phyloP scores from a whole-genome alignment of 2,888 invertebrate species.

The Hirtodrosophila confusa region DNA sequence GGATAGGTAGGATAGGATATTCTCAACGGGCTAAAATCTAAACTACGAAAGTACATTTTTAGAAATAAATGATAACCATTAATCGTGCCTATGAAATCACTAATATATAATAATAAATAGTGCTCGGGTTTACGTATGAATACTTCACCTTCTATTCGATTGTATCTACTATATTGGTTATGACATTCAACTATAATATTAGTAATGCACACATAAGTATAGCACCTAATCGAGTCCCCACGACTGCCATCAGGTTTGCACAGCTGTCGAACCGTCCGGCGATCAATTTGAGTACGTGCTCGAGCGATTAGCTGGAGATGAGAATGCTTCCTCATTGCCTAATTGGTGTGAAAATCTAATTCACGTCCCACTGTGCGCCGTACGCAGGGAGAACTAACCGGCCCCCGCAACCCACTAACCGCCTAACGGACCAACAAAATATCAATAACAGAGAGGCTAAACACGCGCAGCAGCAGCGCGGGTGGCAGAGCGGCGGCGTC shows the following conservation, averaged over 20 bases:
- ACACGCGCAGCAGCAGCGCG: conserved; percentile 19
- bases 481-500: conserved; percentile 19
- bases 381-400: conserved; percentile 22
- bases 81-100: too few relatives aligned
- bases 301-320: conserved; percentile 52
- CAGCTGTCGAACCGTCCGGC: conserved; percentile 45
- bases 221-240: conserved; percentile 56
- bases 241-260: conserved; percentile 45
- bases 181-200: conserved; percentile 24
- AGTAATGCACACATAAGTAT: conserved; percentile 14
- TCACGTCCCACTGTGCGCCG: conserved; percentile 61
- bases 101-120: too few relatives aligned
- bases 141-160: conserved; percentile 20
- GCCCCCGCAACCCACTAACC: conserved; percentile 11
- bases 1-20: too few relatives aligned
- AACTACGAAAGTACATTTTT: too few relatives aligned
- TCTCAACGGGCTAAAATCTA: too few relatives aligned
- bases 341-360: conserved; percentile 70
- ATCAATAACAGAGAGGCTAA: conserved; percentile 39
- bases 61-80: too few relatives aligned
- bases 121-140: background rate
- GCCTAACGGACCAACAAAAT: conserved; percentile 44
- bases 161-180: conserved; percentile 18
- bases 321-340: conserved; percentile 72
- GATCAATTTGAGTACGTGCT: conserved; percentile 61